Evolutionary conservation across 2,888 invertebrate genomes (phyloP), one percentile per base, ranked within the genome.

Genomic region (Drosophila sordidapex): DNA sequence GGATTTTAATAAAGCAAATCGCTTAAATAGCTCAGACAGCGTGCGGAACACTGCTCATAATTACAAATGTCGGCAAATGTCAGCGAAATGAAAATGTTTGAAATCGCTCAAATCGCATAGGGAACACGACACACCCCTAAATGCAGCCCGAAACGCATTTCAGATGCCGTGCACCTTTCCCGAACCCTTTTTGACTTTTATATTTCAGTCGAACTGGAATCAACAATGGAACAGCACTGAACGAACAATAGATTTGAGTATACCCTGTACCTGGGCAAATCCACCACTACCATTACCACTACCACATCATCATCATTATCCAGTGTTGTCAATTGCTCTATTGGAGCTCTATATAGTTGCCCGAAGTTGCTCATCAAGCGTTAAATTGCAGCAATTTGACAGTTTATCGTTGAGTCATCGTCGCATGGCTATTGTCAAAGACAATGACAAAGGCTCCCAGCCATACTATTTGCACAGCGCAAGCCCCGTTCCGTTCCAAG

Each of bases 311-410:
- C 46, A 46, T 46, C 46, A 46, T 46, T 25, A 46, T 10, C 10
- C 51, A 56, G 61, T 52, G 76, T 69, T 76, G 75, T 74, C 75
- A 79, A 60, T 59, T 53, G 46, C 58, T 62, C 33, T 21, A 10
- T 27, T 54, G 46, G 58, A 33, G 18, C 29, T 8, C 6, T 27
- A 36, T 36, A 31, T 15, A 29, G 57, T 57, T 57, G 56, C 29
- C 75, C 43, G 60, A 38, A 71, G 67, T 61, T 81, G 81, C 72
- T 78, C 83, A 86, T 90, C 79, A 88, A 79, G 85, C 90, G 88
- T 91, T 87, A 91, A 91, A 91, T 91, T 90, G 86, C 87, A 72
- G 83, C 90, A 90, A 90, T 90, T 90, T 90, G 86, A 89, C 90
- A 86, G 82, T 86, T 90, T 90, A 90, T 87, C 90, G 86, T 86